These are phyloP conservation scores for Lophura nycthemera DNA, from an alignment of 2,113 vertebrate species.

Conservation along the genomic window DNA sequence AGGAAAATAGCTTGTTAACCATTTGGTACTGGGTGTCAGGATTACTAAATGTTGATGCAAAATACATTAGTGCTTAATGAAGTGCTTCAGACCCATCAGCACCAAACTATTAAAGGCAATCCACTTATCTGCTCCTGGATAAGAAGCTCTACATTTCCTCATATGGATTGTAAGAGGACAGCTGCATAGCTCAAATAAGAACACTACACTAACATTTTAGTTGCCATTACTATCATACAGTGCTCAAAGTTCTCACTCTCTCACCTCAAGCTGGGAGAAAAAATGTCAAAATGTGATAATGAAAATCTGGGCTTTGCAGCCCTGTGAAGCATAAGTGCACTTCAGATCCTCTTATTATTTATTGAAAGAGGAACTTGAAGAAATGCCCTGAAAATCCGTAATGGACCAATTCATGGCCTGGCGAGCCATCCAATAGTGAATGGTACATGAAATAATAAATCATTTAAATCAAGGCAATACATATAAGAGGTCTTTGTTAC, in stretches of 20 bases:
- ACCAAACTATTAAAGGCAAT: slow-evolving; percentile 41
- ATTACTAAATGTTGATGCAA: slow-evolving; percentile 35
- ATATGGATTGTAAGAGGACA: neutral
- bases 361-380: slow-evolving; percentile 49
- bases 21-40: slow-evolving; percentile 7
- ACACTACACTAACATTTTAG: neutral
- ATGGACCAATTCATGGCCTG: neutral
- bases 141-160: slow-evolving; percentile 28
- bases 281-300: slow-evolving; percentile 43
- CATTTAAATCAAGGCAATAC: neutral
- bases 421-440: neutral
- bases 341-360: slow-evolving; percentile 40
- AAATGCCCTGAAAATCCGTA: slow-evolving; percentile 44
- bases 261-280: slow-evolving; percentile 15
- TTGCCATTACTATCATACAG: neutral
- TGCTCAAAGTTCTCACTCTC: slow-evolving; percentile 29
- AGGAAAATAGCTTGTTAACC: neutral
- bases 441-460: slow-evolving; percentile 17
- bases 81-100: slow-evolving; percentile 40
- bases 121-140: slow-evolving; percentile 15
- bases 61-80: slow-evolving; percentile 30
- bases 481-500: neutral
- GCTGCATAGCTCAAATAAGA: neutral
- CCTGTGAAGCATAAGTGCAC: slow-evolving; percentile 16
- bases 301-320: slow-evolving; percentile 20